Conservation (phyloP, 2,888 invertebrate genomes). For the Omphaloscelis lunosa region DNA sequence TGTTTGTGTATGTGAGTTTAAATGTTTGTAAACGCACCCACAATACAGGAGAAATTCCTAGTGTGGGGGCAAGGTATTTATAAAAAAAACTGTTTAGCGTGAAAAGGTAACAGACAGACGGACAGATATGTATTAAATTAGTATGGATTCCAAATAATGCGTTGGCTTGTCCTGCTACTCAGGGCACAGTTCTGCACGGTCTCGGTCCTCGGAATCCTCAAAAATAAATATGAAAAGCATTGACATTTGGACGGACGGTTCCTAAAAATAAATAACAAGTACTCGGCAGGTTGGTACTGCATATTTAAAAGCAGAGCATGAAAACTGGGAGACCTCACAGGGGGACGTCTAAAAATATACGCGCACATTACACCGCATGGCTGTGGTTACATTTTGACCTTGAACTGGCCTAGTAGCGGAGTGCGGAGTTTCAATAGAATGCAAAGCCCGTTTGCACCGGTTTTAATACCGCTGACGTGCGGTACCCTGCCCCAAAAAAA, state of each 20-base stretch:
- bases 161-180: neutral
- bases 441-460: no score
- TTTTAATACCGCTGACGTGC: neutral
- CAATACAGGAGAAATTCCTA: no score
- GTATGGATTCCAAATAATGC: neutral
- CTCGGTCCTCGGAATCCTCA: neutral
- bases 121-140: neutral
- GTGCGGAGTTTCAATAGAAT: neutral
- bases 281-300: neutral
- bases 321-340: neutral
- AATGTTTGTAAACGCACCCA: no score
- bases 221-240: neutral
- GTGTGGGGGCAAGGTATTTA: no score
- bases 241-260: neutral
- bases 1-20: no score
- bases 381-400: neutral
- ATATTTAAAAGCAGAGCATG: conserved; percentile 17
- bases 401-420: neutral
- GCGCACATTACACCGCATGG: neutral
- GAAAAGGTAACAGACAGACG: neutral
- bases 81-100: no score
- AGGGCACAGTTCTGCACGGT: neutral
- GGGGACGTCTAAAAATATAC: conserved; percentile 23
- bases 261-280: neutral
- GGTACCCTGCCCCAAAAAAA: conserved; percentile 3